These are phyloP conservation scores for Dolomedes plantarius DNA, from an alignment of 2,888 invertebrate genomes.

Conservation along the genomic window DNA sequence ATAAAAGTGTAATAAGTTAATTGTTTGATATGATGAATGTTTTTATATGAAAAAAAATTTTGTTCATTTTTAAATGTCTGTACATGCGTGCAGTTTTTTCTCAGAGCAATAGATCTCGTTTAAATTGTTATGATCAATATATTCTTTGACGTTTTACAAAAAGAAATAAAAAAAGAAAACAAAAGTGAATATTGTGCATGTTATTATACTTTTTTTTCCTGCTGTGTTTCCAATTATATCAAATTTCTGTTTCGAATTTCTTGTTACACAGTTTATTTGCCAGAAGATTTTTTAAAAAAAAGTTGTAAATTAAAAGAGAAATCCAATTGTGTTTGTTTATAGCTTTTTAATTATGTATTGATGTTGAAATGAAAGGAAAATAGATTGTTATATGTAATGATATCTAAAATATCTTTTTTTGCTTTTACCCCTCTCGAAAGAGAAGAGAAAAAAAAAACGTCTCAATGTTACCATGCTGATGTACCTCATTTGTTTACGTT, in stretches of 20 bases:
- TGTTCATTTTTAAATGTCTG: conserved; percentile 56
- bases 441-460: not conserved
- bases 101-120: conserved; percentile 68
- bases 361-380: conserved; percentile 43
- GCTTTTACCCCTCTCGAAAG: not conserved
- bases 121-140: conserved; percentile 47
- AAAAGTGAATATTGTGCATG: conserved; percentile 42
- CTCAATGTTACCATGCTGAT: conserved; percentile 64
- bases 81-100: conserved; percentile 41
- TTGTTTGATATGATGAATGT: conserved; percentile 32
- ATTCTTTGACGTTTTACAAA: conserved; percentile 37
- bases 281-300: conserved; percentile 27
- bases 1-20: conserved; percentile 33
- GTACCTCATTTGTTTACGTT: conserved; percentile 70
- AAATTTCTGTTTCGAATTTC: conserved; percentile 27
- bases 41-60: conserved; percentile 43
- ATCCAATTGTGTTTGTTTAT: conserved; percentile 36
- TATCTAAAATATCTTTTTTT: conserved; percentile 5
- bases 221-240: conserved; percentile 31
- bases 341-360: conserved; percentile 42
- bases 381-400: conserved; percentile 55
- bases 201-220: conserved; percentile 33
- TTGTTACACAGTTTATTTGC: conserved; percentile 57
- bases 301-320: conserved; percentile 17
- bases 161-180: conserved; percentile 22